Conservation (phyloP, 2,113 vertebrate species). For the Phalacrocorax brasilianus region DNA sequence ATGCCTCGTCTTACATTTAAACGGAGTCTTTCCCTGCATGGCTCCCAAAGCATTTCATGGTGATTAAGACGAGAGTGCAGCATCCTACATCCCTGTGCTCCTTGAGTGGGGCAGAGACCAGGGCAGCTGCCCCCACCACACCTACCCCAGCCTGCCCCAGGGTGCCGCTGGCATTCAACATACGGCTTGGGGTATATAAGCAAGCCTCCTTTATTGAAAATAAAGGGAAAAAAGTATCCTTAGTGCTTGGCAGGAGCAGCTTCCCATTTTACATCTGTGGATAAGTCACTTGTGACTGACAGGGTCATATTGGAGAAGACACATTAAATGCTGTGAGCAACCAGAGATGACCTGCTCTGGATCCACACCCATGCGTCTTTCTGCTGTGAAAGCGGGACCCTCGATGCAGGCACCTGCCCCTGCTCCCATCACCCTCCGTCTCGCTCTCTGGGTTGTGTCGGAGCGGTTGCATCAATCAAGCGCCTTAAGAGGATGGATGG, state of each 20-base stretch:
- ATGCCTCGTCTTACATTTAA: not conserved
- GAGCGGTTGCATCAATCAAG: not conserved
- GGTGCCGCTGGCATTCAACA: rapidly evolving
- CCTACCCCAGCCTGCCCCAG: not conserved
- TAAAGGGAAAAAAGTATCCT: rapidly evolving
- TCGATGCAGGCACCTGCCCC: rapidly evolving
- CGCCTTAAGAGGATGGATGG: not conserved
- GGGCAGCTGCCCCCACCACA: not conserved
- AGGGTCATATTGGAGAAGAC: rapidly evolving
- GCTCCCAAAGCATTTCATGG: not conserved
- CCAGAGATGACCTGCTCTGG: not conserved
- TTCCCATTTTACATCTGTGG: not conserved
- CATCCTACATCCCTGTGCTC: not conserved
- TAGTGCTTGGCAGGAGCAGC: not conserved
- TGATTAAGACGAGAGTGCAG: not conserved
- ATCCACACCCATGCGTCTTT: not conserved
- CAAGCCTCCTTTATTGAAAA: not conserved
- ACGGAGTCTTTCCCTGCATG: not conserved
- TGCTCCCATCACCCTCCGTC: not conserved
- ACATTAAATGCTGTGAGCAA: not conserved
- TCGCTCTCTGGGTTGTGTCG: not conserved
- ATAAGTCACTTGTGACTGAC: not conserved
- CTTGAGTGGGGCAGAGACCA: not conserved
- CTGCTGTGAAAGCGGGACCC: not conserved
- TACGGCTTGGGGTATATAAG: not conserved